Percentiles rank a stretch among this genome's conserved stretches.
Evolutionary conservation across 1,140 invertebrate species (phyloP).

Genomic region (Drosophila setifemur): DNA sequence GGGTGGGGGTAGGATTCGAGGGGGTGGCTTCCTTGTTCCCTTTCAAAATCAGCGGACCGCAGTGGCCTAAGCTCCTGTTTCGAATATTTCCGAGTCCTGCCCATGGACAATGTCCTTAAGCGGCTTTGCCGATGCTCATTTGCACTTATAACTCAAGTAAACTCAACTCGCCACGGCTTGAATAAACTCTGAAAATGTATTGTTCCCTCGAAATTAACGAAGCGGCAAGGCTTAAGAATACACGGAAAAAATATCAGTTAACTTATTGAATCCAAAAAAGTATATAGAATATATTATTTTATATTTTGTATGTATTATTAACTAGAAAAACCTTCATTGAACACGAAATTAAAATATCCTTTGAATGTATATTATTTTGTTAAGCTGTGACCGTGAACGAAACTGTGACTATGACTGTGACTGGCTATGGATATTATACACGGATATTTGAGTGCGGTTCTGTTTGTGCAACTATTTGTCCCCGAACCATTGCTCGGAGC

Average conservation of each 20-base stretch:
- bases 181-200: slow-evolving; percentile 15
- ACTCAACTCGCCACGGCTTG: slow-evolving; percentile 1
- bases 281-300: too few species aligned
- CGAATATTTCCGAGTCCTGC: slow-evolving; percentile 26
- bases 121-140: slow-evolving; percentile 72
- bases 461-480: slow-evolving; percentile 44
- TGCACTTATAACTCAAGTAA: slow-evolving; percentile 55
- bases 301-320: too few species aligned
- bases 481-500: slow-evolving; percentile 50
- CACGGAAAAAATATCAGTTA: not conserved
- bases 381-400: not conserved
- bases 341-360: too few species aligned
- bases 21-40: slow-evolving; percentile 2
- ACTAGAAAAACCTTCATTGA: too few species aligned
- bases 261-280: not conserved
- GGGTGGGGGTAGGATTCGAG: not conserved
- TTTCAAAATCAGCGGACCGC: slow-evolving; percentile 76
- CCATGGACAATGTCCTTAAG: slow-evolving; percentile 59
- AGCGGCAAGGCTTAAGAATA: slow-evolving; percentile 67
- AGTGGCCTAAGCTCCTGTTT: slow-evolving; percentile 62
- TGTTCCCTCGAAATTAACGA: slow-evolving; percentile 36
- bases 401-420: slow-evolving; percentile 1
- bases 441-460: slow-evolving; percentile 17
- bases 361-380: not conserved
- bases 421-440: not conserved